Base-by-base conservation (phyloP, 2,797 vertebrate species). In the Poecilia picta region DNA sequence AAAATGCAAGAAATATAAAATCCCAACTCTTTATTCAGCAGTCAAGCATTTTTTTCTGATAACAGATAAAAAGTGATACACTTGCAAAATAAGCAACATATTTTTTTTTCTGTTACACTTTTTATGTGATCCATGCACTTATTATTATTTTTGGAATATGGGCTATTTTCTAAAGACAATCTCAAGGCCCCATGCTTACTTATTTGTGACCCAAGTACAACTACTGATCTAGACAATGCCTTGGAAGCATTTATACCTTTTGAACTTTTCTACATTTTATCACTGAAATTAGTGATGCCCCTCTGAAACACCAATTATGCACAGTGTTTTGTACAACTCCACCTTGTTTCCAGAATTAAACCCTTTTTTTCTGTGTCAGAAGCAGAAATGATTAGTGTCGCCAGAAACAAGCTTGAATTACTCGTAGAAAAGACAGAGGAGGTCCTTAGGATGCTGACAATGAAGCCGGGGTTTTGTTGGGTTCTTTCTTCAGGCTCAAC, bases 401-500 rank as follows among this genome's bases (percentile, higher is more conserved):
- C 16, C 36, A 28, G 79, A 28, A 73, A 79, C 13, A 5, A 76
- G 41, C 20, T 81, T 62, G 23, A 80, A 51, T 62, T 74, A 55
- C 13, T 23, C 55, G 25, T 33, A 43, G 6, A 33, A 85, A 4
- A 53, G n/a, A 70, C 66, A 70, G 10, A 25, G n/a, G 18, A 39
- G 10, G 8, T 57, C 75, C 57, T 76, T 73, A 18, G 11, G 13
- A 74, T 64, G 31, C 39, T 12, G 73, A 55, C 47, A 77, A 53
- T 43, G 53, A 51, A 33, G 16, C 33, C 12, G 75, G 64, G 64
- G 66, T 78, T 43, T 31, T 47, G 3, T 75, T 55, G 64, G 41
- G 31, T 41, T 57, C 70, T 39, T 25, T 64, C 62, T 81, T 81
- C 47, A 53, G 33, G 81, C n/a, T 66, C 25, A 47, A 66, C 55